Evolutionary conservation across 53 echinoderm and acorn worm species (phyloP), one percentile per base, ranked within the genome.

Genomic region (Pentamera pediparva): DNA sequence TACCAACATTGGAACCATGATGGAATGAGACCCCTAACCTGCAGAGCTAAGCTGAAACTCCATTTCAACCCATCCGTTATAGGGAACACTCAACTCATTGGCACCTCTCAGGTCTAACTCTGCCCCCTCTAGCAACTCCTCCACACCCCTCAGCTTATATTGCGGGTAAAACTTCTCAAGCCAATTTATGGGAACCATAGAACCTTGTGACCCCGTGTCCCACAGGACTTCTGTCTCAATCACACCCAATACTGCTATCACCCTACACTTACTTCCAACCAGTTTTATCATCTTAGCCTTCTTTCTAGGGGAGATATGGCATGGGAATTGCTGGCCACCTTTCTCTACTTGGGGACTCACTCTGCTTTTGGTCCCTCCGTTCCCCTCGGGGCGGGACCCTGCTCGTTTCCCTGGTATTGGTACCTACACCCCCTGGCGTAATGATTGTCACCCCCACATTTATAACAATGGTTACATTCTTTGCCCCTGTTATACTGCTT

Each of bases 131-230:
- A 69, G 47, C 47, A 69, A 33, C 45, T 69, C 70, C 6, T 43
- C 17, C 10, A 69, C 39, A 21, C 43, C 43, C 47, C 70, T 69
- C 2, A 69, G 5, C 41, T 69, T 41, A 4, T 21, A 13, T 43
- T 43, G n/a, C 10, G 70, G 45, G 18, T 28, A 22, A 30, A 24
- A 43, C 15, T 21, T 6, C 25, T 30, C 1, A n/a, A 39, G 12
- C 70, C 70, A 41, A 26, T 19, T 69, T 33, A 15, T 20, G 3
- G 70, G 70, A 4, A 41, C 43, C 7, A 69, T 38, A 22, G 70
- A 69, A 17, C 40, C 70, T 40, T 69, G 70, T 18, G 70, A 38
- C n/a, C 70, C 45, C 4, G 43, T 69, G 47, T 69, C 70, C 70
- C 70, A 69, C 4, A 69, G 41, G 2, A 41, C 70, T 26, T 45